Percentiles rank a stretch among this genome's conserved stretches.
These are phyloP conservation scores for Nebria salina DNA, from an alignment of 2,888 invertebrate species.

Conservation along the genomic window DNA sequence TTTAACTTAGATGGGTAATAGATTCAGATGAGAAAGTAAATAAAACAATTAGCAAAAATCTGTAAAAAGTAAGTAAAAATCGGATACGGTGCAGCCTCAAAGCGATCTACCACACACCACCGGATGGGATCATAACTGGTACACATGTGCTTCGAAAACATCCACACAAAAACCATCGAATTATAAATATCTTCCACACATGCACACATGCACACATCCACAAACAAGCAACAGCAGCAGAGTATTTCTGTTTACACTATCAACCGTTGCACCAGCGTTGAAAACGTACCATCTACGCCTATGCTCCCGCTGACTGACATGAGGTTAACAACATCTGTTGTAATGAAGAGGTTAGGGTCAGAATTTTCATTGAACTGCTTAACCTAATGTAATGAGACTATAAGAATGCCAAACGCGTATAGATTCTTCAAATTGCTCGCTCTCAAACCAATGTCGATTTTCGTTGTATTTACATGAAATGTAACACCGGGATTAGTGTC, in stretches of 20 bases:
- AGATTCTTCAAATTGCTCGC: not conserved
- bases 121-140: conserved; percentile 36
- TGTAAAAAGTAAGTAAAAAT: not conserved
- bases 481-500: not conserved
- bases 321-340: not conserved
- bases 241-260: not conserved
- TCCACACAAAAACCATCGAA: conserved; percentile 27
- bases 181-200: conserved; percentile 27
- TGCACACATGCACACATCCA: not conserved
- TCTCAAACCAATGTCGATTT: too few species aligned
- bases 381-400: not conserved
- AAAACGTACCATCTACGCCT: not conserved
- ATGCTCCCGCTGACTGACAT: not conserved
- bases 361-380: not conserved
- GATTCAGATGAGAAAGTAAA: too few species aligned
- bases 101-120: conserved; percentile 26
- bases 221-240: not conserved
- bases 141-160: conserved; percentile 35
- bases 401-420: not conserved
- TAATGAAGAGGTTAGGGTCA: not conserved
- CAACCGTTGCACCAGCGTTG: not conserved
- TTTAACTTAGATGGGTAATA: too few species aligned
- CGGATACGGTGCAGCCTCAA: conserved; percentile 5
- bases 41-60: not conserved
- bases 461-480: not conserved